Conservation (phyloP, 1,140 invertebrate species). For the Tetramorium parvispinum region DNA sequence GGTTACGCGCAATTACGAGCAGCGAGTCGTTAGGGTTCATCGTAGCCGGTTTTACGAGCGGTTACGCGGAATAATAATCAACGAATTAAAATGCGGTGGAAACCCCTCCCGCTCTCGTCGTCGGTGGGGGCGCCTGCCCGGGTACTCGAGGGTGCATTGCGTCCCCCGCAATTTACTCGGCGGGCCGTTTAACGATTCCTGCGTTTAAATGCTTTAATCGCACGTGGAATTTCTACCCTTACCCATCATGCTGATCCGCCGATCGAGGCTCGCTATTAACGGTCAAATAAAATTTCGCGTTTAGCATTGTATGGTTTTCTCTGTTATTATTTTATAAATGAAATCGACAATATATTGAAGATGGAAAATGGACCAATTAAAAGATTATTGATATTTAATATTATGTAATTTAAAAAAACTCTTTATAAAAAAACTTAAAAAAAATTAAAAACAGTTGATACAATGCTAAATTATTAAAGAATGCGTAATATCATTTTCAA, state of each 20-base stretch:
- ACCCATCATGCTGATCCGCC: background rate
- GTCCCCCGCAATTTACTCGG: constrained; percentile 24
- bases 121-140: background rate
- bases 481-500: background rate
- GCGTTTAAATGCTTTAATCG: constrained; percentile 36
- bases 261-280: background rate
- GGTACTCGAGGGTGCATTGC: background rate
- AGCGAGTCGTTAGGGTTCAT: constrained; percentile 73
- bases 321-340: background rate
- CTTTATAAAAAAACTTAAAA: too few relatives aligned
- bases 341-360: background rate
- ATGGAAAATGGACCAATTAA: background rate
- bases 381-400: background rate
- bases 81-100: constrained; percentile 64
- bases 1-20: constrained; percentile 73
- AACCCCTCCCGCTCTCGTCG: constrained; percentile 13
- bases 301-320: background rate
- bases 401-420: background rate
- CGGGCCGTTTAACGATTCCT: constrained; percentile 34
- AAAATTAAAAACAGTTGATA: background rate
- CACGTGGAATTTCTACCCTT: constrained; percentile 6
- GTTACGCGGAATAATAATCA: constrained; percentile 70
- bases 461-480: background rate
- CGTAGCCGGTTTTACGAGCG: constrained; percentile 69
- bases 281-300: background rate